Evolutionary conservation across 2,797 vertebrate genomes (phyloP), one percentile per base, ranked within the genome.

Genomic region (Parambassis ranga): DNA sequence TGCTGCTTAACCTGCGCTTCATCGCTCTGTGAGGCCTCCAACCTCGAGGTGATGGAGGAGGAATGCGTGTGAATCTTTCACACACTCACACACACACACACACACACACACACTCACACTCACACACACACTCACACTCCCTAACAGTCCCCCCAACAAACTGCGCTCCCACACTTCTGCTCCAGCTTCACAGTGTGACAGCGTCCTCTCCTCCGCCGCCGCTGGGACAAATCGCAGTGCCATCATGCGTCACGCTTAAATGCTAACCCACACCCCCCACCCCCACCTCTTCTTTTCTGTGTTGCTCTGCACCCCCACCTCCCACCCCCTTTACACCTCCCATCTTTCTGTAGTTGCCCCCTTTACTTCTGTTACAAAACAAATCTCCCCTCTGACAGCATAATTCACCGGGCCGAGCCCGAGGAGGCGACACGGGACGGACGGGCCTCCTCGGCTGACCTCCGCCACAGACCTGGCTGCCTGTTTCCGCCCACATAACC

Each of bases 331-430:
- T 30, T 23, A 31, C 61, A 56, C 67, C 65, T 37, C 71, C 60
- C 49, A 11, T 60, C 66, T 52, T 43, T 70, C 33, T 59, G 42
- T 46, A 62, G 60, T 70, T 59, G 49, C 77, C 61, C 72, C 61
- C 39, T 60, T 71, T 56, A 65, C 61, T 71, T 79, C 82, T 79
- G 75, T 82, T 86, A 70, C 72, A 56, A 87, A 91, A 87, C 77
- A 92, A 91, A 87, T 90, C 75, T 75, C 76, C 69, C 37, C 81
- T 82, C 74, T 79, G 83, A 90, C 73, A 88, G 84, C 71, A 90
- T 81, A 83, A 92, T 91, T 82, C 73, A 87, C 0, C 13, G 30
- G 52, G 68, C 57, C 49, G 23, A 70, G 62, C 64, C 70, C 7
- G 33, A 31, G 63, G 66, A 71, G 73, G 65, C 9, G 13, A 50